Evolutionary conservation across 1,140 invertebrate genomes (phyloP), one percentile per base, ranked within the genome.

Genomic region (Anthonomus grandis): DNA sequence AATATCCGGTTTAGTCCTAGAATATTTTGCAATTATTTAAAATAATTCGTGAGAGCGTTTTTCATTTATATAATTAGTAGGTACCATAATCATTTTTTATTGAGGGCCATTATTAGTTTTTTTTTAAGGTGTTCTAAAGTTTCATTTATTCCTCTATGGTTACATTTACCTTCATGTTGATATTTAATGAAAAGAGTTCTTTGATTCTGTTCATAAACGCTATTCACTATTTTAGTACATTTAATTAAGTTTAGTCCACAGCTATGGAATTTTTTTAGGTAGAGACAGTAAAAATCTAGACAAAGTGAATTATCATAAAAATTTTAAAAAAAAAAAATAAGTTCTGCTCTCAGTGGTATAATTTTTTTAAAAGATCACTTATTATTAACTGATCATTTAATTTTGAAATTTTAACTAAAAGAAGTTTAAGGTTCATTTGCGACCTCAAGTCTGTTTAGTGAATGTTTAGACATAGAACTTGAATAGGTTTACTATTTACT

Each of bases 81-180:
- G 27, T 31, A 31, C n/a, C n/a, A 6, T 31, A 31, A 31, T 38
- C 37, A 8, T 10, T n/a, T 38, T 38, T 38, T 15, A 38, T 38
- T 4, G 37, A 38, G 5, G 37, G 37, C 27, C 27, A 56, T 51
- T 45, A 54, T 22, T 54, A 56, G 22, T 49, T 51, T 50, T 13
- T n/a, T 51, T 47, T 44, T 51, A n/a, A 56, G 23, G 37, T 51
- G 25, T 57, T 56, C 41, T 3, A 50, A 23, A 13, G 53, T 57
- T 38, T 58, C 51, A 10, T 47, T 47, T 19, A 58, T 58, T 46
- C 45, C 55, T 18, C 55, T 18, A 53, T 58, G 60, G n/a, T 53
- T 62, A 5, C 38, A 46, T 53, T 54, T 49, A 17, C 59, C 39
- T 61, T 57, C 42, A 23, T 62, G 42, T 9, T 62, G 22, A 31